A percentile compares a stretch with the other conserved stretches of the same genome.
Conservation (phyloP, 2,113 vertebrate genomes). For the Gadus chalcogrammus region DNA sequence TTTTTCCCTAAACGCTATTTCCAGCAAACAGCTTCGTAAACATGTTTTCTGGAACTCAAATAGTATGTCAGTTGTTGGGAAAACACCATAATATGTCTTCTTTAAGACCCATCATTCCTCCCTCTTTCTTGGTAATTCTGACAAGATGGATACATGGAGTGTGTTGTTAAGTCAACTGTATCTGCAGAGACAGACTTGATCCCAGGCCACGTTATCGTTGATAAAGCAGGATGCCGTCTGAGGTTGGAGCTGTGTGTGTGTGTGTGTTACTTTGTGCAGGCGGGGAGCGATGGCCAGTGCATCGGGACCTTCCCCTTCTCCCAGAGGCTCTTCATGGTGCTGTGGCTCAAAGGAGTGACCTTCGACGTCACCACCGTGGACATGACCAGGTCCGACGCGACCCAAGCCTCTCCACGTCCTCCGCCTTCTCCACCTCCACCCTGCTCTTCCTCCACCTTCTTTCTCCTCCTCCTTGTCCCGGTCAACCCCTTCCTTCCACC, state of each 20-base stretch:
- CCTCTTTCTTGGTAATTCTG: no score
- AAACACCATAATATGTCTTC: no score
- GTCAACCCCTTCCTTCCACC: background rate
- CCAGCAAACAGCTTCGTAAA: no score
- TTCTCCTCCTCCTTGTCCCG: background rate
- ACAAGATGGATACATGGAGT: no score
- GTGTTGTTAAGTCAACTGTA: no score
- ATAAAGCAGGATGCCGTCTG: no score
- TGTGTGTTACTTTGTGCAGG: slow-evolving; percentile 60
- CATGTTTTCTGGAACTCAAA: no score
- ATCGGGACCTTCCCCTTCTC: slow-evolving; percentile 94
- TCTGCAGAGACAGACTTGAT: no score
- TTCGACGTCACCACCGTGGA: slow-evolving; percentile 92
- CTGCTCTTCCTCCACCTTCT: background rate
- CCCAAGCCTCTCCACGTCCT: background rate
- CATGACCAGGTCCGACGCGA: slow-evolving; percentile 79
- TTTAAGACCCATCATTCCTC: no score
- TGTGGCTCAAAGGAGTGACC: slow-evolving; percentile 89
- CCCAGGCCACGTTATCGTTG: no score
- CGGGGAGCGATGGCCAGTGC: slow-evolving; percentile 86
- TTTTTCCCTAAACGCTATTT: no score
- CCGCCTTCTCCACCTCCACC: background rate
- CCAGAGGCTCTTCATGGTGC: slow-evolving; percentile 90
- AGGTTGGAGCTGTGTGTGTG: background rate
- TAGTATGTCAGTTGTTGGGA: no score